phyloP scores from a whole-genome alignment of 2,113 vertebrate genomes.

The Scomber colias region DNA sequence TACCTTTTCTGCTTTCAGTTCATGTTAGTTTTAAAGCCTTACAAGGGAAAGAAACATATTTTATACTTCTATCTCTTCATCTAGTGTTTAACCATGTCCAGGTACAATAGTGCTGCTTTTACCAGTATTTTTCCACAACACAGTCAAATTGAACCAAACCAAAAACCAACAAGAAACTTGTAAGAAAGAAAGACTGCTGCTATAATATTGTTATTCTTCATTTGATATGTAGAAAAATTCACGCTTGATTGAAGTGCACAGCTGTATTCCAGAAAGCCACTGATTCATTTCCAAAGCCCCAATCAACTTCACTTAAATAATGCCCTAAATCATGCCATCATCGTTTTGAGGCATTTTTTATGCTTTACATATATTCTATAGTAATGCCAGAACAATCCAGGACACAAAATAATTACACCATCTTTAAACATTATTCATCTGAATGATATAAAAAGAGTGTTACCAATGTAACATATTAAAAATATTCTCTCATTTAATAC shows the following conservation, averaged over 20 bases:
- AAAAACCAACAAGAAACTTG: not conserved
- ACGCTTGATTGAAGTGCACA: conserved; percentile 7
- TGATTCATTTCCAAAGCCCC: not conserved
- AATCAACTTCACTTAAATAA: not conserved
- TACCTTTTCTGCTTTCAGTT: conserved; percentile 7
- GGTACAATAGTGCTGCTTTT: conserved; percentile 27
- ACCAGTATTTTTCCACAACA: conserved; percentile 4
- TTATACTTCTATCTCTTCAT: not conserved
- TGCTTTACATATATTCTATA: not conserved
- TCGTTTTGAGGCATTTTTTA: not conserved
- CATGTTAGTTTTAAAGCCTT: not conserved
- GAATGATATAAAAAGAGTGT: not conserved
- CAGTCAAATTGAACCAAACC: not conserved
- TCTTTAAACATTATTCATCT: conserved; percentile 15
- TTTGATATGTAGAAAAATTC: conserved; percentile 24
- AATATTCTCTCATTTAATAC: not conserved
- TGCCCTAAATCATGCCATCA: too few relatives aligned
- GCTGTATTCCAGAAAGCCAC: not conserved
- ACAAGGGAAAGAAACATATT: not conserved
- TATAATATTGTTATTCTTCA: conserved; percentile 7
- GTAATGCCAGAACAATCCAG: not conserved
- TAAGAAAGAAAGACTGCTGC: not conserved
- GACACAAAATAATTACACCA: not conserved
- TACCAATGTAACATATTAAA: not conserved
- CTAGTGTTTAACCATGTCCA: not conserved